phyloP scores from a whole-genome alignment of 1,140 invertebrate species.

The Platyscapa corneri region DNA sequence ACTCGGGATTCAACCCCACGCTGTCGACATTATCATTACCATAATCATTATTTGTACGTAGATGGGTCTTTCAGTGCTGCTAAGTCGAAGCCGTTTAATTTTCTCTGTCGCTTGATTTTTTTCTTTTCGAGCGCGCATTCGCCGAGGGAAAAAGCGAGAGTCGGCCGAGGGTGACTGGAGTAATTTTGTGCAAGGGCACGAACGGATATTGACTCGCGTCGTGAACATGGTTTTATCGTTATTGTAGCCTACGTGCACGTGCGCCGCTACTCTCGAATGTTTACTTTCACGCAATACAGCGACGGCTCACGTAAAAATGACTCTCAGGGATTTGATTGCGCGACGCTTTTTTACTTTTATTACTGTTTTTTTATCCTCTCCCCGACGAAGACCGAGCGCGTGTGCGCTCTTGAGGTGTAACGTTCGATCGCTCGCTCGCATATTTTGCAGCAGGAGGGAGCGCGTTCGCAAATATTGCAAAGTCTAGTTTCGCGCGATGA shows the following conservation, averaged over 20 bases:
- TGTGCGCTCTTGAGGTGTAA: conserved; percentile 30
- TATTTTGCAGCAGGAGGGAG: conserved; percentile 15
- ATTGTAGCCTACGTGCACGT: conserved; percentile 30
- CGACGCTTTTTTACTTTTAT: conserved; percentile 12
- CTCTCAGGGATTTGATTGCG: conserved; percentile 43
- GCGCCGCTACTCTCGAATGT: conserved; percentile 20
- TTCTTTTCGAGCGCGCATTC: neutral
- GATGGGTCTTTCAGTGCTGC: conserved; percentile 10
- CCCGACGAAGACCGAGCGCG: neutral
- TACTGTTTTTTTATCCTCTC: neutral
- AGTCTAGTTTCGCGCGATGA: neutral
- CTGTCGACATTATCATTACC: conserved; percentile 49
- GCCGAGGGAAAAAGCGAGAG: neutral
- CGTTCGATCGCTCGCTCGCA: conserved; percentile 36
- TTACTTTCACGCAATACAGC: conserved; percentile 39
- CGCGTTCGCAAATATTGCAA: conserved; percentile 30
- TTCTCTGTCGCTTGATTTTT: conserved; percentile 27
- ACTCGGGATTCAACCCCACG: conserved; percentile 6
- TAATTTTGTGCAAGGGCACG: conserved; percentile 49
- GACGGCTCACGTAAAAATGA: conserved; percentile 40
- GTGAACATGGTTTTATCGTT: conserved; percentile 47
- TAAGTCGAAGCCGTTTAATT: conserved; percentile 50
- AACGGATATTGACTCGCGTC: conserved; percentile 48
- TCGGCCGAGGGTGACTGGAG: neutral
- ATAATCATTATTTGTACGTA: conserved; percentile 53